A percentile compares a stretch with the other conserved stretches of the same genome.
phyloP scores from a whole-genome alignment of 2,888 invertebrate genomes.

The Myathropa florea region DNA sequence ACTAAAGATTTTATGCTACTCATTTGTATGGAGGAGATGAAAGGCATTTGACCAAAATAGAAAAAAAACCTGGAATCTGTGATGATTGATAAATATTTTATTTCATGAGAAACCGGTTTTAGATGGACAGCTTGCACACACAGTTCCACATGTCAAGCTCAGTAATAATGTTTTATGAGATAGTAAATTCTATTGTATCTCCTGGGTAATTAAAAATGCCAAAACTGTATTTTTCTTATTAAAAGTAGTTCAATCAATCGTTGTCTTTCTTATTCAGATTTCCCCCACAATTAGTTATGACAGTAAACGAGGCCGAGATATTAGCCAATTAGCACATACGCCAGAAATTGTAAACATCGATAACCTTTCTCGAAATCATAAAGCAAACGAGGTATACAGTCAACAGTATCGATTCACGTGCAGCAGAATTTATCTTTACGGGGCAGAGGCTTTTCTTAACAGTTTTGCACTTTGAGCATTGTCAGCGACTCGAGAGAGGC shows the following conservation, averaged over 20 bases:
- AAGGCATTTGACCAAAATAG: not conserved
- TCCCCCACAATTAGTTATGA: too few relatives aligned
- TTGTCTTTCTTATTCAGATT: not conserved
- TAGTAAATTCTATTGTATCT: not conserved
- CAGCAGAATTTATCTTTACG: too few relatives aligned
- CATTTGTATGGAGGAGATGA: not conserved
- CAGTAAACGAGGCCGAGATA: too few relatives aligned
- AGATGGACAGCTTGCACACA: not conserved
- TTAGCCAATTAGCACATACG: too few relatives aligned
- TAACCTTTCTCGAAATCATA: too few relatives aligned
- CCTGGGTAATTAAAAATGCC: not conserved
- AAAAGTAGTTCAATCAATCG: not conserved
- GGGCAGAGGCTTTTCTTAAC: too few relatives aligned
- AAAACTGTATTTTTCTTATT: not conserved
- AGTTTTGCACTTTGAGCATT: too few relatives aligned
- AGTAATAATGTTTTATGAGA: not conserved
- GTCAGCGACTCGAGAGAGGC: too few relatives aligned
- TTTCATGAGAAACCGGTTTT: not conserved
- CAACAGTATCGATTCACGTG: too few relatives aligned
- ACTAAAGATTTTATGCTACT: conserved; percentile 20
- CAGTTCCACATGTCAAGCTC: not conserved
- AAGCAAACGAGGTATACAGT: too few relatives aligned
- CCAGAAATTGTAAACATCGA: too few relatives aligned
- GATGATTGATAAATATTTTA: not conserved
- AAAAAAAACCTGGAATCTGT: not conserved